A percentile compares a stretch with the other conserved stretches of the same genome.
Evolutionary conservation across 1,140 invertebrate species (phyloP).

Genomic region (Monomorium pharaonis): DNA sequence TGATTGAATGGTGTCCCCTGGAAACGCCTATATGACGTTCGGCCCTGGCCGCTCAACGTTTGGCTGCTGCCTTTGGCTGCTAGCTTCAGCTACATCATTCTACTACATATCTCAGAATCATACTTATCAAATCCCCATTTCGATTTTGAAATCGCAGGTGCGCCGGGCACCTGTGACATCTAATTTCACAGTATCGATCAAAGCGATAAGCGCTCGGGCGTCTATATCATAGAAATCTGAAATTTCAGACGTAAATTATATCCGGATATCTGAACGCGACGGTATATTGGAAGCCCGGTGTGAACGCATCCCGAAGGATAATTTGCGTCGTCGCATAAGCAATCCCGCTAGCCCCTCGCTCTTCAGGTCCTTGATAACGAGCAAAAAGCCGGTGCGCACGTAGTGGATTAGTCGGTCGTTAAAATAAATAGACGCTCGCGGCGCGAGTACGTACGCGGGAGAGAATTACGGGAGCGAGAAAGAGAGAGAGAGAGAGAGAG

Average conservation of each 20-base stretch:
- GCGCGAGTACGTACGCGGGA: slow-evolving; percentile 24
- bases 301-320: neutral
- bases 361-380: slow-evolving; percentile 29
- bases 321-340: slow-evolving; percentile 23
- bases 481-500: neutral
- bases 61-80: too few species aligned
- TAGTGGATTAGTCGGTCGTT: slow-evolving; percentile 56
- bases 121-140: neutral
- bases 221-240: neutral
- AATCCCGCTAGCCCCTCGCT: neutral
- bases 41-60: too few species aligned
- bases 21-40: too few species aligned
- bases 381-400: slow-evolving; percentile 49
- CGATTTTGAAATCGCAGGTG: neutral
- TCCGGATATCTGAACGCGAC: neutral
- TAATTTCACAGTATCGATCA: neutral
- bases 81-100: too few species aligned
- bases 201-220: neutral
- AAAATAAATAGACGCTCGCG: slow-evolving; percentile 59
- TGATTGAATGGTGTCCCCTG: too few species aligned
- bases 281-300: neutral
- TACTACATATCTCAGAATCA: neutral
- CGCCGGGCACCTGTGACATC: neutral
- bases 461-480: slow-evolving; percentile 26
- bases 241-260: neutral